Evolutionary conservation across 2,888 invertebrate genomes (phyloP).

Genomic region (Drosophila histrio): DNA sequence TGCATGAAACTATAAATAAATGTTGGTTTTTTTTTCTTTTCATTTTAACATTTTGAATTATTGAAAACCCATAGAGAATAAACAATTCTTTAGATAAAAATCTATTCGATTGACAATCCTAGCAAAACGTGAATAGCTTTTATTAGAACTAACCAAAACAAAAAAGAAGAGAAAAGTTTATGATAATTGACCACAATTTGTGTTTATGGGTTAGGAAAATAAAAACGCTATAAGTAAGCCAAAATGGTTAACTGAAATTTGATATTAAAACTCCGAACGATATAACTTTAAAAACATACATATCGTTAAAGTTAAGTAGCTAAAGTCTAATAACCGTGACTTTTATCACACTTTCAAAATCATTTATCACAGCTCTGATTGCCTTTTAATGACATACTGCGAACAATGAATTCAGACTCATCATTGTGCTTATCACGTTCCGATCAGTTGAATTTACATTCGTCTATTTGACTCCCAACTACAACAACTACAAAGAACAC

Average conservation of each 20-base stretch:
- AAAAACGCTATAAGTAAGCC: neutral
- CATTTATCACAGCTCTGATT: constrained; percentile 7
- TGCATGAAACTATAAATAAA: neutral
- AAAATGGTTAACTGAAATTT: neutral
- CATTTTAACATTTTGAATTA: neutral
- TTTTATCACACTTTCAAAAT: constrained; percentile 1
- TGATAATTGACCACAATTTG: neutral
- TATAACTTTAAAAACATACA: neutral
- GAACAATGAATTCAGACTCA: neutral
- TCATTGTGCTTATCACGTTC: constrained; percentile 18
- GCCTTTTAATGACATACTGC: constrained; percentile 7
- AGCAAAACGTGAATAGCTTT: neutral
- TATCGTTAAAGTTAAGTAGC: neutral
- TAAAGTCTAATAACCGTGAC: neutral
- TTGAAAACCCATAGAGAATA: neutral
- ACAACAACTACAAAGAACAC: neutral
- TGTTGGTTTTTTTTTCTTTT: too few relatives aligned
- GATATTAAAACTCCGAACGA: neutral
- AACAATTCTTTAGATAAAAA: neutral
- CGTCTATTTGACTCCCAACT: neutral
- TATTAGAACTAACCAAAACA: neutral
- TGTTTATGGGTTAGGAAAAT: neutral
- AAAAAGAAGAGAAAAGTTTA: neutral
- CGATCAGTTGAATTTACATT: constrained; percentile 7
- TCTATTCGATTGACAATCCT: neutral